Evolutionary conservation across 2,797 vertebrate species (phyloP).

Genomic region (Leuciscus waleckii): DNA sequence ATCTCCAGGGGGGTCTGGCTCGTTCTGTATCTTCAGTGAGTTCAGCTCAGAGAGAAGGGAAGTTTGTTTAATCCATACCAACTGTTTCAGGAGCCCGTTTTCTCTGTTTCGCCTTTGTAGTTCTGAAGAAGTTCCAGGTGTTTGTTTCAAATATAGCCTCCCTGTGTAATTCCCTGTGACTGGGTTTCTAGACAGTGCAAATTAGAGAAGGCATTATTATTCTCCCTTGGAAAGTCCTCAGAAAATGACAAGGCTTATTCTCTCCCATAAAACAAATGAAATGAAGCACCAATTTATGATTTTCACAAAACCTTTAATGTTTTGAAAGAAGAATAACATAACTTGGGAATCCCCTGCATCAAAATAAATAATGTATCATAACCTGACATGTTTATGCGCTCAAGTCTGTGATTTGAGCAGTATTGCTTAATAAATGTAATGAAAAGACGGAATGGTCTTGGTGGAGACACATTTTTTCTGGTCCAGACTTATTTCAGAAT

Average conservation of each 20-base stretch:
- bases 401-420: neutral
- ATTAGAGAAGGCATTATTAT: slow-evolving; percentile 47
- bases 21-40: slow-evolving; percentile 47
- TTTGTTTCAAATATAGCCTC: slow-evolving; percentile 57
- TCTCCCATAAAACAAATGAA: neutral
- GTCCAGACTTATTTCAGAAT: neutral
- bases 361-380: neutral
- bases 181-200: slow-evolving; percentile 47
- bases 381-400: neutral
- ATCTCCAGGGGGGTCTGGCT: slow-evolving; percentile 21
- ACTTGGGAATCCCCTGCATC: slow-evolving; percentile 23
- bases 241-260: slow-evolving; percentile 21
- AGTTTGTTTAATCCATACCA: slow-evolving; percentile 59
- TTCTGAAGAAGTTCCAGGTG: slow-evolving; percentile 61
- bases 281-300: neutral
- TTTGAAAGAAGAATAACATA: neutral
- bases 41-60: slow-evolving; percentile 17
- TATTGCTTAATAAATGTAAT: slow-evolving; percentile 1
- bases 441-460: neutral
- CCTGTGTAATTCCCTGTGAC: slow-evolving; percentile 36
- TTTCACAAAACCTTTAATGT: neutral
- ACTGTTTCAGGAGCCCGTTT: slow-evolving; percentile 38
- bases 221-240: slow-evolving; percentile 26
- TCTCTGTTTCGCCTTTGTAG: slow-evolving; percentile 55
- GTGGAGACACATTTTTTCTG: slow-evolving; percentile 5